A percentile compares a stretch with the other conserved stretches of the same genome.
Evolutionary conservation across 2,888 invertebrate genomes (phyloP).

Genomic region (Erannis defoliaria): DNA sequence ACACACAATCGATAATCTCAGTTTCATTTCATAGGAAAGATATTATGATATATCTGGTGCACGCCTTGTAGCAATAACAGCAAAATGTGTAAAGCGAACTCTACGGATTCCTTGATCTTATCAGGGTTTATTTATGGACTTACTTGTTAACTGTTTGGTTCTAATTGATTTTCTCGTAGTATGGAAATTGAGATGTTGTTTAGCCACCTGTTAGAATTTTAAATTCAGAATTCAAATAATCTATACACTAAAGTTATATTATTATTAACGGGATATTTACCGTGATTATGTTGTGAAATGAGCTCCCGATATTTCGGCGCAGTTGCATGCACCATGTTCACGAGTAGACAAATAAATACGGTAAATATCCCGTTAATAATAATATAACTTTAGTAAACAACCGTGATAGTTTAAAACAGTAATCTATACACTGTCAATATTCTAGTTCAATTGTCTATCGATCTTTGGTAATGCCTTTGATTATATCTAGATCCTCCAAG

Average conservation of each 20-base stretch:
- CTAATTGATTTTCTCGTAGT: neutral
- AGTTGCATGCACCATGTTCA: too few relatives aligned
- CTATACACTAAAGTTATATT: too few relatives aligned
- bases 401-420: too few relatives aligned
- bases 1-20: constrained; percentile 6
- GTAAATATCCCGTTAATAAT: too few relatives aligned
- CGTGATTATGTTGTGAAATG: too few relatives aligned
- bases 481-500: too few relatives aligned
- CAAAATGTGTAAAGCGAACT: neutral
- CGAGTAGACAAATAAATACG: too few relatives aligned
- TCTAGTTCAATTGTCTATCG: constrained; percentile 64
- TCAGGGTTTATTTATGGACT: neutral
- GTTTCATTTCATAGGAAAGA: constrained; percentile 5
- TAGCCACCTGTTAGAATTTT: neutral
- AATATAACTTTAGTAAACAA: too few relatives aligned
- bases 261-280: too few relatives aligned
- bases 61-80: neutral
- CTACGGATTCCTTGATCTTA: neutral
- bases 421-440: neutral
- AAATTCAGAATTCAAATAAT: neutral
- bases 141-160: neutral
- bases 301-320: too few relatives aligned
- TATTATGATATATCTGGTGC: neutral
- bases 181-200: neutral
- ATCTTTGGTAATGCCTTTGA: constrained; percentile 77